Percentiles rank a stretch among this genome's conserved stretches.
These are phyloP conservation scores for Clarias fuscus DNA, from an alignment of 2,797 vertebrate genomes.

Conservation along the genomic window DNA sequence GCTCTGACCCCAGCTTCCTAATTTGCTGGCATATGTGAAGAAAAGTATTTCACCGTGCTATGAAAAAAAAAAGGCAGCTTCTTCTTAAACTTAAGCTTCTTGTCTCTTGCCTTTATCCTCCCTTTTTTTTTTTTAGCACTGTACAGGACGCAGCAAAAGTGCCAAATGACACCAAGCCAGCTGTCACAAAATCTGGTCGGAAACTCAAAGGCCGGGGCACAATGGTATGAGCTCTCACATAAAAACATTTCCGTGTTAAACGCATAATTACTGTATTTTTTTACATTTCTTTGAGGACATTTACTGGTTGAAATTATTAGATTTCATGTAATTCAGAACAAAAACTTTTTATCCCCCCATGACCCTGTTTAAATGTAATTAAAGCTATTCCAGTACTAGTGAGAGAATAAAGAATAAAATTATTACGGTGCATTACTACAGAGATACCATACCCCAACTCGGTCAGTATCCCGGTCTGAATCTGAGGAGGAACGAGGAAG, in stretches of 20 bases:
- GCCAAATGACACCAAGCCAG: slow-evolving; percentile 83
- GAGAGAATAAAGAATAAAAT: slow-evolving; percentile 28
- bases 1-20: no score
- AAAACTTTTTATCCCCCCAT: not conserved
- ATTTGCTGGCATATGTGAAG: no score
- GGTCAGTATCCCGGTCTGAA: slow-evolving; percentile 87
- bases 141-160: slow-evolving; percentile 72
- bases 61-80: no score
- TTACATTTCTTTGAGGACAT: not conserved
- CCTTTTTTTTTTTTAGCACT: slow-evolving; percentile 69
- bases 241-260: not conserved
- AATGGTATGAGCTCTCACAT: slow-evolving; percentile 78
- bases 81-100: not conserved
- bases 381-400: slow-evolving; percentile 15
- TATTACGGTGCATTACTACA: slow-evolving; percentile 58
- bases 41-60: no score
- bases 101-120: no score
- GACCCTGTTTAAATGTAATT: not conserved
- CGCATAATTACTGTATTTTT: not conserved
- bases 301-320: slow-evolving; percentile 34
- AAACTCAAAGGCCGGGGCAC: slow-evolving; percentile 97
- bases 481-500: slow-evolving; percentile 84
- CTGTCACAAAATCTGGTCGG: slow-evolving; percentile 94
- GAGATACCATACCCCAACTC: slow-evolving; percentile 95
- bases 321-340: not conserved